A percentile compares a stretch with the other conserved stretches of the same genome.
phyloP scores from a whole-genome alignment of 1,140 invertebrate species.

The Acromyrmex echinatior region DNA sequence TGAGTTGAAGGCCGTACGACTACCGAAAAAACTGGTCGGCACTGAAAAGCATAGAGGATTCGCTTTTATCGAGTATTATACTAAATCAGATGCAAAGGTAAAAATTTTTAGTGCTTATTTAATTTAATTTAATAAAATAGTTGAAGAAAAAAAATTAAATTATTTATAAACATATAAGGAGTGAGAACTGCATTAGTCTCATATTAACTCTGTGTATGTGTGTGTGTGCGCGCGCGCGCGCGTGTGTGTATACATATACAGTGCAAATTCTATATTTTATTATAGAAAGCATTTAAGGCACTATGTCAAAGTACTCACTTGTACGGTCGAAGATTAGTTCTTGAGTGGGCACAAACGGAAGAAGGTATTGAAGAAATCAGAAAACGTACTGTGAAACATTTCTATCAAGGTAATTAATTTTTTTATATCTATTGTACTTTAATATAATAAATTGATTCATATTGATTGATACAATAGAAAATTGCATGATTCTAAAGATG shows the following conservation, averaged over 20 bases:
- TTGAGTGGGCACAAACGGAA: slow-evolving; percentile 98
- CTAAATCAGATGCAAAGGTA: slow-evolving; percentile 97
- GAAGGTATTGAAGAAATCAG: slow-evolving; percentile 93
- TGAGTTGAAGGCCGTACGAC: slow-evolving; percentile 95
- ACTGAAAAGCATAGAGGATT: slow-evolving; percentile 97
- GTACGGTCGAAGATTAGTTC: slow-evolving; percentile 96
- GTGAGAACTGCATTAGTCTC: neutral
- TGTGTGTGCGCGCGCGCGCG: too few relatives aligned
- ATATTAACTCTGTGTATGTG: neutral
- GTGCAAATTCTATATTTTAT: too few relatives aligned
- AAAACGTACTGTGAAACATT: slow-evolving; percentile 94
- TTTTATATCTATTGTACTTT: slow-evolving; percentile 6
- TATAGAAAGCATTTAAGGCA: slow-evolving; percentile 95
- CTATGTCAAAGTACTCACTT: slow-evolving; percentile 98
- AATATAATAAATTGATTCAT: slow-evolving; percentile 12
- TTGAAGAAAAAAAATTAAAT: neutral
- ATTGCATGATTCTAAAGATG: neutral
- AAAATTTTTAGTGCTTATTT: slow-evolving; percentile 41
- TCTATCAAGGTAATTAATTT: slow-evolving; percentile 83
- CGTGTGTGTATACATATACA: too few relatives aligned
- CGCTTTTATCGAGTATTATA: slow-evolving; percentile 97
- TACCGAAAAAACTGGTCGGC: slow-evolving; percentile 96
- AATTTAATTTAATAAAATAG: slow-evolving; percentile 11
- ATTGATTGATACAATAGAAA: neutral
- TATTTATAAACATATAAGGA: neutral